These are phyloP conservation scores for Lycodopsis pacificus DNA, from an alignment of 2,797 vertebrate genomes.

Conservation along the genomic window DNA sequence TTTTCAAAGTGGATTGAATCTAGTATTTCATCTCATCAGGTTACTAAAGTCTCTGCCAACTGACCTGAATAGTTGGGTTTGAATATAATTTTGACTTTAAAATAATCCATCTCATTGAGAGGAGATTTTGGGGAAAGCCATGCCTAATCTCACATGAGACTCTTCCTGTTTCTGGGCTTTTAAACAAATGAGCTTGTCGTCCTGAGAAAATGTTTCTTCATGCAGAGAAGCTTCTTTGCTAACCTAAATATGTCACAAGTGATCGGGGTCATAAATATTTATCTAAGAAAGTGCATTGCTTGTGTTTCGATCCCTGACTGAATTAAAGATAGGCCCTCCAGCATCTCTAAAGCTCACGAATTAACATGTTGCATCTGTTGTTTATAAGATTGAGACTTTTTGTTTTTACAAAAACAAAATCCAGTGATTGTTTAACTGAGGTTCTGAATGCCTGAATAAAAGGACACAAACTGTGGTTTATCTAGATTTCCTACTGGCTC, in stretches of 20 bases:
- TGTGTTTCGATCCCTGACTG: not conserved
- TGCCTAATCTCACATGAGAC: constrained; percentile 57
- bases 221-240: constrained; percentile 29
- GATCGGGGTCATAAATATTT: constrained; percentile 41
- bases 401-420: not conserved
- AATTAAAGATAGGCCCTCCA: too few species aligned
- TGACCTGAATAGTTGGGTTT: constrained; percentile 34
- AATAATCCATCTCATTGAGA: constrained; percentile 62
- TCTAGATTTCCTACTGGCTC: not conserved
- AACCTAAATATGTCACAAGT: constrained; percentile 25
- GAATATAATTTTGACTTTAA: constrained; percentile 35
- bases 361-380: too few species aligned
- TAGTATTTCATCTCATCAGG: constrained; percentile 32
- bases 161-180: constrained; percentile 45
- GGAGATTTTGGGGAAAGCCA: constrained; percentile 57
- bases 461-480: not conserved
- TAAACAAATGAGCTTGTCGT: constrained; percentile 18
- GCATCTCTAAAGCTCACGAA: too few species aligned
- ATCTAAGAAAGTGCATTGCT: constrained; percentile 1
- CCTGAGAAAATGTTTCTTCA: constrained; percentile 45
- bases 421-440: not conserved
- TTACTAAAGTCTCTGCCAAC: constrained; percentile 32
- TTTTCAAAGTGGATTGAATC: constrained; percentile 20
- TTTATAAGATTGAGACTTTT: too few species aligned
- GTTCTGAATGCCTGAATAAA: not conserved